These are phyloP conservation scores for Prorops nasuta DNA, from an alignment of 1,140 invertebrate species.

Conservation along the genomic window DNA sequence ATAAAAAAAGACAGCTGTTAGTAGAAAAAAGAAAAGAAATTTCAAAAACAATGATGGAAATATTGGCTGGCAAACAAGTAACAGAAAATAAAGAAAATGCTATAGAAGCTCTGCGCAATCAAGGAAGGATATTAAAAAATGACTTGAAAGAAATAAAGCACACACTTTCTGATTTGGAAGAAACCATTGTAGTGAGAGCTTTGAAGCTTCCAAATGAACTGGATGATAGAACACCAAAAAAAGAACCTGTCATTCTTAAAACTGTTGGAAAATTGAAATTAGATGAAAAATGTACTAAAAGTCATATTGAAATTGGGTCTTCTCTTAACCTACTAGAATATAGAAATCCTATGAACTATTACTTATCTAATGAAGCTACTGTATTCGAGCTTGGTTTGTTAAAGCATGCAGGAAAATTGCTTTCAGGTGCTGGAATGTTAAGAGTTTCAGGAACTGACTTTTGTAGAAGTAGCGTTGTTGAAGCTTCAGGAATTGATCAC, in stretches of 20 bases:
- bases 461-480: slow-evolving; percentile 64
- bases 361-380: slow-evolving; percentile 63
- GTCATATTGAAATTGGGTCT: slow-evolving; percentile 62
- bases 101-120: slow-evolving; percentile 57
- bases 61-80: slow-evolving; percentile 43
- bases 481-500: slow-evolving; percentile 65
- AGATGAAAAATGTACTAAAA: slow-evolving; percentile 24
- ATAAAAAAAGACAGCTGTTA: slow-evolving; percentile 40
- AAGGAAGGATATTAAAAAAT: slow-evolving; percentile 59
- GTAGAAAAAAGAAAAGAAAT: slow-evolving; percentile 33
- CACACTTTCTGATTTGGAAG: slow-evolving; percentile 62
- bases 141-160: slow-evolving; percentile 62
- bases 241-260: slow-evolving; percentile 50
- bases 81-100: slow-evolving; percentile 48
- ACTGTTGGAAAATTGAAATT: slow-evolving; percentile 40
- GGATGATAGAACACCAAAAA: slow-evolving; percentile 61
- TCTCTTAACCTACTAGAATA: slow-evolving; percentile 60
- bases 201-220: slow-evolving; percentile 67
- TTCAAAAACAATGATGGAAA: slow-evolving; percentile 41
- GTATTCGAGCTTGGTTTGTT: slow-evolving; percentile 64
- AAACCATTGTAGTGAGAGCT: slow-evolving; percentile 57
- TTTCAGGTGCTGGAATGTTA: slow-evolving; percentile 53
- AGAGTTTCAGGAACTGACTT: slow-evolving; percentile 62
- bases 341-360: slow-evolving; percentile 61
- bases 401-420: slow-evolving; percentile 27